Conservation (phyloP, 2,888 invertebrate species). For the Bugula neritina region DNA sequence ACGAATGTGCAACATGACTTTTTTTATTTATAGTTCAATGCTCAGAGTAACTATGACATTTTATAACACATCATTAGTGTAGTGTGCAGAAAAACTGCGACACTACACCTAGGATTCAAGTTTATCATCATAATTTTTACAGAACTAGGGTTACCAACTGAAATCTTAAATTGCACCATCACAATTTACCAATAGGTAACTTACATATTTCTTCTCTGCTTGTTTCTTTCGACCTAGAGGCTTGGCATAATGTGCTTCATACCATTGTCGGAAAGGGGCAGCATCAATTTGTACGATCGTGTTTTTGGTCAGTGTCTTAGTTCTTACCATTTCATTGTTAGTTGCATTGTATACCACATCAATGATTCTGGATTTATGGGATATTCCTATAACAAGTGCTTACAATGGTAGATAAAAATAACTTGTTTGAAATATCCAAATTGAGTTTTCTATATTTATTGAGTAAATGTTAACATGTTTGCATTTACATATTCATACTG, state of each 20-base stretch:
- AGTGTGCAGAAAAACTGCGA: conserved; percentile 11
- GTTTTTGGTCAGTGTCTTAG: conserved; percentile 98
- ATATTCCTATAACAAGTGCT: conserved; percentile 63
- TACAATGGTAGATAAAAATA: too few species aligned
- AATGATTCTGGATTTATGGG: conserved; percentile 94
- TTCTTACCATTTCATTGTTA: conserved; percentile 98
- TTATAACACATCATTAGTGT: background rate
- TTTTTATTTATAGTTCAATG: too few species aligned
- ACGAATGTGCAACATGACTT: too few species aligned
- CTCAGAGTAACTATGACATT: conserved; percentile 24
- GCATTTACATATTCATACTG: too few species aligned
- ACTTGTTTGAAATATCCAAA: too few species aligned
- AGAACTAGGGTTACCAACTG: background rate
- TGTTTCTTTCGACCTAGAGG: conserved; percentile 92
- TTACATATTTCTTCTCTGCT: conserved; percentile 64
- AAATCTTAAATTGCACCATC: background rate
- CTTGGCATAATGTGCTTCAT: conserved; percentile 90
- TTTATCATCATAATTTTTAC: background rate
- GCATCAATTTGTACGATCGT: conserved; percentile 95
- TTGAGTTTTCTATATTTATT: too few species aligned
- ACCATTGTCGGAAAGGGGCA: conserved; percentile 98
- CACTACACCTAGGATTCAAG: too few species aligned
- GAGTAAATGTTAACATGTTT: too few species aligned
- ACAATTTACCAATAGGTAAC: too few species aligned
- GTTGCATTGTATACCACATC: conserved; percentile 99